phyloP scores from a whole-genome alignment of 1,140 invertebrate genomes.

The Drosophila erecta region DNA sequence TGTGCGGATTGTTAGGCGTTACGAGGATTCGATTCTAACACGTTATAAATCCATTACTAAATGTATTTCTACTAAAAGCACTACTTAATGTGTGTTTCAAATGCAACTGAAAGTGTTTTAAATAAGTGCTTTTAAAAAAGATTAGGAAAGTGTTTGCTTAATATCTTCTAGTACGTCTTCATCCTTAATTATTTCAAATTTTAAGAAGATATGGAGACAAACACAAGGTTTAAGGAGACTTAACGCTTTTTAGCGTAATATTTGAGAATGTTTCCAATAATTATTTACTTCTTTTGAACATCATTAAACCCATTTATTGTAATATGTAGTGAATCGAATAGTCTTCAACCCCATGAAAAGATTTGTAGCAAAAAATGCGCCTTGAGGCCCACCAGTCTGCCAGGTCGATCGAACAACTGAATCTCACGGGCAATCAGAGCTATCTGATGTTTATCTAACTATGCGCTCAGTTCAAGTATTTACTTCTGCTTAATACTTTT shows the following conservation, averaged over 20 bases:
- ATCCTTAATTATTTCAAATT: background rate
- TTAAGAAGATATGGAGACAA: too few species aligned
- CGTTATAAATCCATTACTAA: background rate
- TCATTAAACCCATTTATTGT: too few species aligned
- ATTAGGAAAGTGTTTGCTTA: too few species aligned
- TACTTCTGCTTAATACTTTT: conserved; percentile 25
- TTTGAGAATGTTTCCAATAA: too few species aligned
- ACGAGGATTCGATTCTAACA: background rate
- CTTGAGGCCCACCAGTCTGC: conserved; percentile 17
- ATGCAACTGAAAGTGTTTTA: background rate
- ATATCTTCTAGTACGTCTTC: too few species aligned
- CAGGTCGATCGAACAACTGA: conserved; percentile 17
- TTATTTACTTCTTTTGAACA: too few species aligned
- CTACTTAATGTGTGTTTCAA: background rate
- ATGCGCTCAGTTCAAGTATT: conserved; percentile 17
- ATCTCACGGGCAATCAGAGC: conserved; percentile 21
- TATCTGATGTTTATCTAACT: conserved; percentile 39
- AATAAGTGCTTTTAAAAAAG: too few species aligned
- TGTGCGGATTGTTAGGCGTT: conserved; percentile 33
- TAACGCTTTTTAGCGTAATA: too few species aligned
- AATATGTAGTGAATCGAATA: background rate
- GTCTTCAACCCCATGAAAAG: background rate
- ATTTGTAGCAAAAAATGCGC: background rate
- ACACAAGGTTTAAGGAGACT: too few species aligned
- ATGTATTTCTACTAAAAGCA: background rate